Conservation (phyloP, 92 coral and sea anemone species). For the Palythoa heliodiscus region DNA sequence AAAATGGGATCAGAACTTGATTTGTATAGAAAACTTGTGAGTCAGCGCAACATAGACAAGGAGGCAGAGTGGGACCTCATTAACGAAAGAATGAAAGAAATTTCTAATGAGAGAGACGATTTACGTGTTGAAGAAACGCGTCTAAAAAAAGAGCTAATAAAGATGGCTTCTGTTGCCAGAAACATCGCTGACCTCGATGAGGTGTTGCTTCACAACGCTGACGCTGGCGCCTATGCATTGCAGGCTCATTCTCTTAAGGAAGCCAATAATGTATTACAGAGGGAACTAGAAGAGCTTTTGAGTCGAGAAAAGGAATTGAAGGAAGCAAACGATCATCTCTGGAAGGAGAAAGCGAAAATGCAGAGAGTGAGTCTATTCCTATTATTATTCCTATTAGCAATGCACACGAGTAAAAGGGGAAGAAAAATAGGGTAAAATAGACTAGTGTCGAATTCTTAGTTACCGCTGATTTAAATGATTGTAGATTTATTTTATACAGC, state of each 20-base stretch:
- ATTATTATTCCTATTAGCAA: no score
- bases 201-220: slow-evolving; percentile 72
- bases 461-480: no score
- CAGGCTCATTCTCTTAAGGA: slow-evolving; percentile 90
- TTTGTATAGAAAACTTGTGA: slow-evolving; percentile 75
- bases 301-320: slow-evolving; percentile 71
- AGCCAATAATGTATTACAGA: slow-evolving; percentile 94
- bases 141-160: slow-evolving; percentile 68
- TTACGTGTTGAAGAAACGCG: slow-evolving; percentile 72
- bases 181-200: slow-evolving; percentile 83
- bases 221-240: slow-evolving; percentile 86
- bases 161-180: slow-evolving; percentile 91
- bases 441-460: no score
- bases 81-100: slow-evolving; percentile 78
- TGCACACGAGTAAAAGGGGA: no score
- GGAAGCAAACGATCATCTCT: slow-evolving; percentile 86
- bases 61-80: slow-evolving; percentile 88
- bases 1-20: slow-evolving; percentile 80
- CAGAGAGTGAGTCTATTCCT: slow-evolving; percentile 62
- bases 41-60: slow-evolving; percentile 82
- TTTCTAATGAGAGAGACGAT: slow-evolving; percentile 69
- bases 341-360: slow-evolving; percentile 88
- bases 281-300: slow-evolving; percentile 75
- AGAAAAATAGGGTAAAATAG: no score
- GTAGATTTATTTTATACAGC: no score